Conservation (phyloP, 1,140 invertebrate species). For the Caenorhabditis elegans region WBcel235 BX284603.4:1157001-1157500, state of each 20-base stretch:
- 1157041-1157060: slow-evolving; percentile 29
- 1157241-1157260: slow-evolving; percentile 36
- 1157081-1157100: slow-evolving; percentile 22
- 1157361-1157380: too few species aligned
- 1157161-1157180: background rate
- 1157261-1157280: background rate
- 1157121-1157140: slow-evolving; percentile 34
- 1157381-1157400: too few species aligned
- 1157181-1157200: slow-evolving; percentile 25
- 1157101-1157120: slow-evolving; percentile 28
- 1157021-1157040: slow-evolving; percentile 39
- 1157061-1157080: slow-evolving; percentile 15
- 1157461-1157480: too few species aligned
- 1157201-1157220: slow-evolving; percentile 40
- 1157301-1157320: slow-evolving; percentile 32
- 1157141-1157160: slow-evolving; percentile 19
- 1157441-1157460: too few species aligned
- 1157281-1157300: slow-evolving; percentile 5
- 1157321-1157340: background rate
- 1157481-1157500: too few species aligned
- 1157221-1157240: slow-evolving; percentile 34
- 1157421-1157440: too few species aligned
- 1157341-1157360: too few species aligned
- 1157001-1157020: slow-evolving; percentile 26
- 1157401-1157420: background rate